These are phyloP conservation scores for Phymastichus coffea DNA, from an alignment of 1,140 invertebrate species.

Conservation along the genomic window DNA sequence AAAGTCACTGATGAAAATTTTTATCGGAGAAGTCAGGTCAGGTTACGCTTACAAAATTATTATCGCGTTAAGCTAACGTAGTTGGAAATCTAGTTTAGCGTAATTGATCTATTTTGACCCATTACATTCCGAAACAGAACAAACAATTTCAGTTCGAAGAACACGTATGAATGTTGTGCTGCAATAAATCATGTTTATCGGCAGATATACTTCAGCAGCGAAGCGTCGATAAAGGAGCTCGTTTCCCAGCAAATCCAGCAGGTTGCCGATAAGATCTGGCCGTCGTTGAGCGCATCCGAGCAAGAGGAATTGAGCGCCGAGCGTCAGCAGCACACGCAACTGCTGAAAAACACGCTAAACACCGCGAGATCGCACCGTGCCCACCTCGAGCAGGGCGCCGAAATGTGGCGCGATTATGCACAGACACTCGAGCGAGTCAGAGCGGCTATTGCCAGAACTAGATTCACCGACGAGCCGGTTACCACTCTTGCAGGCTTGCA, in stretches of 20 bases:
- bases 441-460: constrained; percentile 69
- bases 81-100: too few species aligned
- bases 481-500: constrained; percentile 74
- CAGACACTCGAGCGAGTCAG: constrained; percentile 75
- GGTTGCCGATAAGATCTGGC: constrained; percentile 82
- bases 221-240: constrained; percentile 74
- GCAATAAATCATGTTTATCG: constrained; percentile 22
- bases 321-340: constrained; percentile 74
- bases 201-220: constrained; percentile 76
- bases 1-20: neutral
- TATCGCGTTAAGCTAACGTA: too few species aligned
- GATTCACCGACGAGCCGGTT: constrained; percentile 74
- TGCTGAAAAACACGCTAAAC: constrained; percentile 79
- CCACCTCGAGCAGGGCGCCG: constrained; percentile 73
- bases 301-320: constrained; percentile 80
- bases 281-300: constrained; percentile 73
- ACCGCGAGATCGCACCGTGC: constrained; percentile 75
- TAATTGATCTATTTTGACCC: neutral
- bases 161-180: too few species aligned
- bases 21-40: neutral
- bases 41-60: neutral
- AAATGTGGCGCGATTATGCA: constrained; percentile 78
- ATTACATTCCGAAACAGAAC: neutral
- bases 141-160: too few species aligned
- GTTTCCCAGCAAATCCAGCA: constrained; percentile 81